These are phyloP conservation scores for Anagyrus pseudococci DNA, from an alignment of 2,888 invertebrate species.

Conservation along the genomic window DNA sequence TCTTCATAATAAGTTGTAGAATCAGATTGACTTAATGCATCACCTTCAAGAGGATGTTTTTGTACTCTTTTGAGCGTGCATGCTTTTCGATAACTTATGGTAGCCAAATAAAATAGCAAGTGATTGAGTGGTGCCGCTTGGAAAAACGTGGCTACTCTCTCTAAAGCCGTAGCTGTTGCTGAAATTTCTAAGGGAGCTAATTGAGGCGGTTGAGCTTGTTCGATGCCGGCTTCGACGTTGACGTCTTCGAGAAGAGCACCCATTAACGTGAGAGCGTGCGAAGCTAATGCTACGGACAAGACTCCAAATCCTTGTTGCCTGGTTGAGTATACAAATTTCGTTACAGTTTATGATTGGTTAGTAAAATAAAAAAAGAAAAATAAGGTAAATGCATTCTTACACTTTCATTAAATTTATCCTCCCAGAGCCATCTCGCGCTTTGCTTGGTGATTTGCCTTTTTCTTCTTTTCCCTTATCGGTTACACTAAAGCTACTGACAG, in stretches of 20 bases:
- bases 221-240: constrained; percentile 69
- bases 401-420: constrained; percentile 76
- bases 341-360: constrained; percentile 45
- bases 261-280: constrained; percentile 80
- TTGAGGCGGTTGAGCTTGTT: constrained; percentile 58
- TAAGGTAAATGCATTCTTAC: constrained; percentile 57
- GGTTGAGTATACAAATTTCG: too few species aligned
- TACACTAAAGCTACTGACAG: constrained; percentile 66
- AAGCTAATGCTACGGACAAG: constrained; percentile 87
- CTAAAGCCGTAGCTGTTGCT: constrained; percentile 72
- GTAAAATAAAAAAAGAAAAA: constrained; percentile 3
- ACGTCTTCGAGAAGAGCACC: constrained; percentile 79
- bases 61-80: constrained; percentile 82
- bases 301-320: constrained; percentile 89
- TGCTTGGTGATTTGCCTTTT: constrained; percentile 68
- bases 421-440: constrained; percentile 66
- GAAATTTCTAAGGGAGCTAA: constrained; percentile 72
- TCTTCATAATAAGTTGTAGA: constrained; percentile 97
- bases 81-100: constrained; percentile 90
- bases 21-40: constrained; percentile 85
- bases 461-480: constrained; percentile 65
- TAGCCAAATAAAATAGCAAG: constrained; percentile 86
- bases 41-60: constrained; percentile 84
- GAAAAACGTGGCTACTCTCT: constrained; percentile 75
- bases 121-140: constrained; percentile 78